phyloP scores from a whole-genome alignment of 92 coral and sea anemone species.

The Heliopora coerulea region DNA sequence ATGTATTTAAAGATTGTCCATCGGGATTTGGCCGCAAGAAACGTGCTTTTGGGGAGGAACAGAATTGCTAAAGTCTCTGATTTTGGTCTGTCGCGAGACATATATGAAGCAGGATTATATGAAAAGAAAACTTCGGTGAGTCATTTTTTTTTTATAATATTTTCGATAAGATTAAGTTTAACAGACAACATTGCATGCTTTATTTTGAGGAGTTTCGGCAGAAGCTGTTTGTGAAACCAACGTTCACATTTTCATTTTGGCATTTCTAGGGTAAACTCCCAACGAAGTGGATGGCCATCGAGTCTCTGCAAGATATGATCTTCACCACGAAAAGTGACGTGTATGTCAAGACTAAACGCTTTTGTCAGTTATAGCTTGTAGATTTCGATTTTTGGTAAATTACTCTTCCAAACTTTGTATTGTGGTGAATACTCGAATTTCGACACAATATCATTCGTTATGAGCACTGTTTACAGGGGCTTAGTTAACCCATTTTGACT shows the following conservation, averaged over 20 bases:
- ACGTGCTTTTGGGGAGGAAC: slow-evolving; percentile 48
- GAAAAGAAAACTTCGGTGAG: slow-evolving; percentile 42
- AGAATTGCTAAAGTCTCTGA: slow-evolving; percentile 59
- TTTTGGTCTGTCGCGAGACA: slow-evolving; percentile 58
- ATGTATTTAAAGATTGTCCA: slow-evolving; percentile 40
- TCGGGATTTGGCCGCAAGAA: slow-evolving; percentile 58
- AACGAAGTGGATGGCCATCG: slow-evolving; percentile 92
- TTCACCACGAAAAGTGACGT: slow-evolving; percentile 84
- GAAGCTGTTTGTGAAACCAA: no score
- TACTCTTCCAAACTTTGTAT: no score
- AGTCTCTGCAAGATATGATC: slow-evolving; percentile 68
- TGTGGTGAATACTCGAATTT: no score
- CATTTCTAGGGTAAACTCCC: slow-evolving; percentile 75
- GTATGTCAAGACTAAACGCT: no score
- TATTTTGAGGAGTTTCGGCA: no score
- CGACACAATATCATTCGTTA: no score
- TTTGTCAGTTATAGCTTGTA: no score
- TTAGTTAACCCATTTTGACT: no score
- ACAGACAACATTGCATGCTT: no score
- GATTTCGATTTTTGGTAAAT: no score
- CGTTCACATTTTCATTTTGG: background rate
- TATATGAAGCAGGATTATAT: slow-evolving; percentile 51
- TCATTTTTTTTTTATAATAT: background rate
- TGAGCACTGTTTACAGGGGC: no score
- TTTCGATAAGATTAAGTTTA: no score